phyloP scores from a whole-genome alignment of 2,888 invertebrate genomes.

The Lithophane ornitopus region DNA sequence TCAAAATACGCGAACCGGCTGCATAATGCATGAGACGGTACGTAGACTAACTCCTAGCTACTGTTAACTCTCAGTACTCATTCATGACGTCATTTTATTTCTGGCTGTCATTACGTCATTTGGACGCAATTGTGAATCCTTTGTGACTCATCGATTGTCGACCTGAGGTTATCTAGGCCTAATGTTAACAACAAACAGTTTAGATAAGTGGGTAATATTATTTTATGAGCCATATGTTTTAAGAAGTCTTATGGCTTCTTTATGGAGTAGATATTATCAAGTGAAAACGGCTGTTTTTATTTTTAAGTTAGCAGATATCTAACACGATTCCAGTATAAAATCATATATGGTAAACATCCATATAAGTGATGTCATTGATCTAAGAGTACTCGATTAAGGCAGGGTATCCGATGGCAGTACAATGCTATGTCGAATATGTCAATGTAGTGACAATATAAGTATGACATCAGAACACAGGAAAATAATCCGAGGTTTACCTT shows the following conservation, averaged over 20 bases:
- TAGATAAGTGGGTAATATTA: slow-evolving; percentile 23
- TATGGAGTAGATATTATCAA: background rate
- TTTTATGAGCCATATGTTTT: slow-evolving; percentile 14
- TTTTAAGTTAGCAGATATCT: slow-evolving; percentile 10
- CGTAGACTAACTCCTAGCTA: slow-evolving; percentile 43
- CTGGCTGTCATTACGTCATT: slow-evolving; percentile 62
- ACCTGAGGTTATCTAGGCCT: slow-evolving; percentile 54
- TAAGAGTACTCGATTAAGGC: slow-evolving; percentile 28
- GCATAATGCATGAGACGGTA: slow-evolving; percentile 63
- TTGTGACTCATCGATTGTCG: slow-evolving; percentile 50
- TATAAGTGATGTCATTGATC: slow-evolving; percentile 54
- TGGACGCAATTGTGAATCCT: slow-evolving; percentile 46
- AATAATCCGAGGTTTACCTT: slow-evolving; percentile 14
- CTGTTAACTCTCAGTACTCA: slow-evolving; percentile 45
- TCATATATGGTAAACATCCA: slow-evolving; percentile 40
- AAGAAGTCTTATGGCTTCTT: slow-evolving; percentile 24
- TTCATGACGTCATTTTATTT: slow-evolving; percentile 65
- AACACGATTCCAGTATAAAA: slow-evolving; percentile 17
- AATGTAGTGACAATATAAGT: slow-evolving; percentile 12
- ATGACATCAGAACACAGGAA: slow-evolving; percentile 49
- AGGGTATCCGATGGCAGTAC: slow-evolving; percentile 33
- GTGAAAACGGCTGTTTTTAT: slow-evolving; percentile 7
- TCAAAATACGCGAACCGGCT: slow-evolving; percentile 60
- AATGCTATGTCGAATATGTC: slow-evolving; percentile 39
- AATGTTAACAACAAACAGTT: slow-evolving; percentile 41